Evolutionary conservation across 2,113 vertebrate species (phyloP).

Genomic region (Tamias sibiricus): DNA sequence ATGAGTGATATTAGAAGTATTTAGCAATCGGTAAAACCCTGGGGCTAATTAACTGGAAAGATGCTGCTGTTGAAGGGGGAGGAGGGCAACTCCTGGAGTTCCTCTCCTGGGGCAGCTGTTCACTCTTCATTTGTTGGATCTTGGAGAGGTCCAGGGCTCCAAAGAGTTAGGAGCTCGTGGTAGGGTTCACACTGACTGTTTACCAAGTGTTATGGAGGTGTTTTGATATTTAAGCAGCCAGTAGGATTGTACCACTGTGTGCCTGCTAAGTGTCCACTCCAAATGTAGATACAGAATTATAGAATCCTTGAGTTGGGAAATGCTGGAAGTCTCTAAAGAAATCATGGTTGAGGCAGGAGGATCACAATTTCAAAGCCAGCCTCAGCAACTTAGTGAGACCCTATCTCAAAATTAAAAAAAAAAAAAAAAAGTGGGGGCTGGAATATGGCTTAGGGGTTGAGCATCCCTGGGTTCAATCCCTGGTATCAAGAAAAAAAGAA

Average conservation of each 20-base stretch:
- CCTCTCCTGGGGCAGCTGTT: background rate
- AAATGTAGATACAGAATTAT: background rate
- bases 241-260: too few relatives aligned
- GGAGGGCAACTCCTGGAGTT: background rate
- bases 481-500: too few relatives aligned
- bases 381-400: too few relatives aligned
- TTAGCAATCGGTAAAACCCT: background rate
- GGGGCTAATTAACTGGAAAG: background rate
- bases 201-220: background rate
- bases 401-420: too few relatives aligned
- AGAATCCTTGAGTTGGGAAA: background rate
- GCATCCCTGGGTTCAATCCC: too few relatives aligned
- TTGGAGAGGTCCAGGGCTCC: background rate
- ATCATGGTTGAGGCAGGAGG: background rate
- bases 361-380: too few relatives aligned
- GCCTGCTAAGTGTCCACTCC: background rate
- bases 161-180: too few relatives aligned
- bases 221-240: background rate
- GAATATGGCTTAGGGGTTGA: too few relatives aligned
- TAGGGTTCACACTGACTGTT: background rate
- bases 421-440: too few relatives aligned
- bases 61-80: background rate
- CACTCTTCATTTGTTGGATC: background rate
- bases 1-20: background rate
- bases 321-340: background rate